Base-by-base conservation (phyloP, 2,888 invertebrate genomes). In the Eilema caniola region DNA sequence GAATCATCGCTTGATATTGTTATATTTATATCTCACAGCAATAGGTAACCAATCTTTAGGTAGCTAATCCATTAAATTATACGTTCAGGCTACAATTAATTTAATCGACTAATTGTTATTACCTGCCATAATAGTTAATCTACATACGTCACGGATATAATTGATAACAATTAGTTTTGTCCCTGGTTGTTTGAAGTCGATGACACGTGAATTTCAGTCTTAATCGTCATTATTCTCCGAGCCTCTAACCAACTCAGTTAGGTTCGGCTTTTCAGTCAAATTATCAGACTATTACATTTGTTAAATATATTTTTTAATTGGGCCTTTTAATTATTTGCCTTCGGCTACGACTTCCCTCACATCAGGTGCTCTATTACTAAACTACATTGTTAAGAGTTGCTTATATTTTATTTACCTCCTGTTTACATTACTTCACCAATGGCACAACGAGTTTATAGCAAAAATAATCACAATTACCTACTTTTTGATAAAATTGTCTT, bases 111-210 rank as follows among this genome's bases (percentile, higher is more conserved):
- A 57, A 66, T 65, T 24, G 57, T 66, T 66, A 66, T 33, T 66
- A 66, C 24, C 65, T 66, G 24, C 33, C 23, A 24, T 66, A 57
- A 57, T 56, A 56, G 57, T 57, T 66, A 57, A 33, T 66, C 23
- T n/a, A 57, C 65, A 57, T 82, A 83, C 80, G 84, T 82, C 81
- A 81, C 72, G n/a, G n/a, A 80, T 61, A 76, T 70, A 83, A 73
- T 86, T 79, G 84, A 85, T 86, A 81, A 83, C 86, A 82, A 85
- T 86, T 75, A 75, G 81, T 82, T 82, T 82, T 75, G 81, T 81
- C 81, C 77, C 80, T 77, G 78, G 78, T 79, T 72, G 77, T 84
- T 84, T 75, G 73, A 77, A 80, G 77, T 80, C 82, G 80, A 84
- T 81, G 81, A 77, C 62, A 82, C 79, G 82, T 85, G 80, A 82